These are phyloP conservation scores for Oncorhynchus masou DNA, from an alignment of 2,113 vertebrate species.

Conservation along the genomic window DNA sequence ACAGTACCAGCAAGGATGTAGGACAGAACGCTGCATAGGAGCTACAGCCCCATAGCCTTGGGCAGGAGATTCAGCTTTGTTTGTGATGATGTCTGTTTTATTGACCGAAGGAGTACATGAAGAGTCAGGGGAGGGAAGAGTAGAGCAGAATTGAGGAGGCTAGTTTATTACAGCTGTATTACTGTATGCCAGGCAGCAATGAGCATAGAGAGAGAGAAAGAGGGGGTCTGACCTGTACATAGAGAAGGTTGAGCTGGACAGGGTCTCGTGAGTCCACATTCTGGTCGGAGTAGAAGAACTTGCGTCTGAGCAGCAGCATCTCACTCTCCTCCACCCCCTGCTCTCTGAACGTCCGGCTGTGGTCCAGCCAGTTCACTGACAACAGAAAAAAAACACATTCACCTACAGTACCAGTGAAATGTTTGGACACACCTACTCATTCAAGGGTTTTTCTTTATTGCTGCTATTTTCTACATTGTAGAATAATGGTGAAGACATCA, in stretches of 20 bases:
- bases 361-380: constrained; percentile 97
- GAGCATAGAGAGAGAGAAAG: neutral
- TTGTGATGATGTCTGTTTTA: neutral
- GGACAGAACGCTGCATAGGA: neutral
- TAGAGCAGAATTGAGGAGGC: neutral
- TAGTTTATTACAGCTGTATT: neutral
- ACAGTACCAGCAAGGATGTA: neutral
- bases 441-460: too few species aligned
- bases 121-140: neutral
- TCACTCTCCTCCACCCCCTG: constrained; percentile 97
- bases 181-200: neutral
- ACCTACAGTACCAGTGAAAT: too few species aligned
- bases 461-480: too few species aligned
- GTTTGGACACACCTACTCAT: too few species aligned
- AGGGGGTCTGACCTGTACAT: constrained; percentile 81
- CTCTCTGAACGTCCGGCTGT: constrained; percentile 94
- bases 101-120: neutral
- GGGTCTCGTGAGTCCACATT: constrained; percentile 97
- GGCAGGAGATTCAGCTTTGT: neutral
- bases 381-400: constrained; percentile 22
- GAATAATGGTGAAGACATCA: too few species aligned
- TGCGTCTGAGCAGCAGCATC: constrained; percentile 87
- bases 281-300: constrained; percentile 99
- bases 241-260: constrained; percentile 96
- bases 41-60: neutral